A percentile compares a stretch with the other conserved stretches of the same genome.
Evolutionary conservation across 2,113 vertebrate genomes (phyloP).

Genomic region (Protobothrops mucrosquamatus): DNA sequence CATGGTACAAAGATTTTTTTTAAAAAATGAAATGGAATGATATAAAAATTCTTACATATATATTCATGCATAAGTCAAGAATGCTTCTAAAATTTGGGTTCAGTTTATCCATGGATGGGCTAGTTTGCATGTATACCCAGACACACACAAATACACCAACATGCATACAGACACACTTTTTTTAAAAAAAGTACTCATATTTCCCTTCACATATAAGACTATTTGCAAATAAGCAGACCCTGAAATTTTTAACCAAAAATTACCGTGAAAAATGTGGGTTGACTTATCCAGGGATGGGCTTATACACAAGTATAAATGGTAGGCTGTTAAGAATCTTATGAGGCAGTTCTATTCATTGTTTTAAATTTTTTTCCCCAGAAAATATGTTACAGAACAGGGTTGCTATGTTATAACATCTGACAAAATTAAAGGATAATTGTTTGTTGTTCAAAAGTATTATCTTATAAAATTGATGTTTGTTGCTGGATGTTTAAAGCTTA

Average conservation of each 20-base stretch:
- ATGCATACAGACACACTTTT: too few species aligned
- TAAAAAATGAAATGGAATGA: neutral
- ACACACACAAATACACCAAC: too few species aligned
- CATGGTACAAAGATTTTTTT: neutral
- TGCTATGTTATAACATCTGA: conserved; percentile 14
- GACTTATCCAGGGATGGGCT: neutral
- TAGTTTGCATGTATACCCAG: neutral
- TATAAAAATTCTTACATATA: neutral
- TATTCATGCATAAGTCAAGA: neutral
- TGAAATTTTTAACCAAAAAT: neutral
- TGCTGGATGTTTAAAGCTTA: conserved; percentile 27
- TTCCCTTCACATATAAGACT: neutral
- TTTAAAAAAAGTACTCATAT: neutral
- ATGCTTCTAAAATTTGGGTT: neutral
- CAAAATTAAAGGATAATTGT: neutral
- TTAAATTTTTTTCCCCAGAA: neutral
- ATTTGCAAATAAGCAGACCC: neutral
- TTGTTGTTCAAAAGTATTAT: conserved; percentile 40
- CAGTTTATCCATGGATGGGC: neutral
- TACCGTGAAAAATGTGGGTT: neutral
- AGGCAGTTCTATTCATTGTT: neutral
- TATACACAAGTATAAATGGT: neutral
- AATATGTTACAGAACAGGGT: neutral
- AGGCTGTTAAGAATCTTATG: neutral
- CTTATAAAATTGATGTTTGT: conserved; percentile 15